phyloP scores from a whole-genome alignment of 2,888 invertebrate species.

The Leucozona laternaria region DNA sequence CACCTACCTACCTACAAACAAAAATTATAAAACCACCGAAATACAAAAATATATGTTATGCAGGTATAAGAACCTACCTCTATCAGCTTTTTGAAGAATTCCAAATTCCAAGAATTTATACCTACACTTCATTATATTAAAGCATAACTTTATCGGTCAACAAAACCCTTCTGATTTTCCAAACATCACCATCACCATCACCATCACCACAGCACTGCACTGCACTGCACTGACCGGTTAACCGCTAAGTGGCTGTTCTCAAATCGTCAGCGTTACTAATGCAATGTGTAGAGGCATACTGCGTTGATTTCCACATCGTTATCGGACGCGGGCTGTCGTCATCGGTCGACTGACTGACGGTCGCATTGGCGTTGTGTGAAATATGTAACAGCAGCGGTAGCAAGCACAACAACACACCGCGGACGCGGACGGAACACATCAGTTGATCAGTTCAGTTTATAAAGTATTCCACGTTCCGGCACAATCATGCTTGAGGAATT shows the following conservation, averaged over 20 bases:
- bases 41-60: neutral
- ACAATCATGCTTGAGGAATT: constrained; percentile 64
- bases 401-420: neutral
- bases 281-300: constrained; percentile 24
- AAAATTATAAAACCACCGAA: neutral
- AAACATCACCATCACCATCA: no score
- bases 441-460: constrained; percentile 18
- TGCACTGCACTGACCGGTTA: constrained; percentile 39
- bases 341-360: constrained; percentile 21
- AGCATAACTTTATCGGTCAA: constrained; percentile 63
- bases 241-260: constrained; percentile 53
- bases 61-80: neutral
- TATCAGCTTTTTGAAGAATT: constrained; percentile 18
- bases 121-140: constrained; percentile 20
- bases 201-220: no score
- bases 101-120: constrained; percentile 47
- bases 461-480: constrained; percentile 46
- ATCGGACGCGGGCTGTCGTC: constrained; percentile 21
- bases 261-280: constrained; percentile 36
- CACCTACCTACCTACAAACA: neutral
- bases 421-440: no score
- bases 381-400: constrained; percentile 20
- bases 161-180: constrained; percentile 36
- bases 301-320: constrained; percentile 32
- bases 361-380: neutral